Conservation (phyloP, 2,797 vertebrate genomes). For the Adelosebastes latens region DNA sequence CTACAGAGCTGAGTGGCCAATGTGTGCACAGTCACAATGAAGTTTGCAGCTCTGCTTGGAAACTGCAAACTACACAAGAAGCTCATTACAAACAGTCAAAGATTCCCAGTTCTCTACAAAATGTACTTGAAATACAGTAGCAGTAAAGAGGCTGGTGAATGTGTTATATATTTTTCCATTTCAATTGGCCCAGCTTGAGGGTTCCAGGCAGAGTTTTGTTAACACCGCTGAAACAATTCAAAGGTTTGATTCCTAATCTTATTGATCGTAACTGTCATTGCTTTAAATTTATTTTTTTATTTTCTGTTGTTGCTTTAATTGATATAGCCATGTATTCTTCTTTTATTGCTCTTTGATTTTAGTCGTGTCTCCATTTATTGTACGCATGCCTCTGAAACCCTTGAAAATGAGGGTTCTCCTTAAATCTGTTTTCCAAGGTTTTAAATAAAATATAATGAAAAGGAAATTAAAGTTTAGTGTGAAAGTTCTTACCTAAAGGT, state of each 20-base stretch:
- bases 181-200: background rate
- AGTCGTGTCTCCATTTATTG: no score
- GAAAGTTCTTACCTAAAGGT: background rate
- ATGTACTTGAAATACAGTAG: background rate
- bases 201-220: background rate
- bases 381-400: no score
- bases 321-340: no score
- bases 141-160: background rate
- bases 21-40: conserved; percentile 25
- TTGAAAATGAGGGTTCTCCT: no score
- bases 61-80: conserved; percentile 13
- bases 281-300: no score
- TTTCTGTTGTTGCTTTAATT: no score
- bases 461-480: no score
- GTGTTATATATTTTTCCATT: background rate
- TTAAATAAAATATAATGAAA: background rate
- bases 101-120: background rate
- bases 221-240: no score
- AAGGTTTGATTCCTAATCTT: no score
- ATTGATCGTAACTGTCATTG: no score
- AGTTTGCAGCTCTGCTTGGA: conserved; percentile 15
- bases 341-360: no score
- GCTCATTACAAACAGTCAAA: conserved; percentile 1
- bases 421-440: background rate
- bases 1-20: conserved; percentile 16